Evolutionary conservation across 2,113 vertebrate species (phyloP).

Genomic region (Boleophthalmus pectinirostris): DNA sequence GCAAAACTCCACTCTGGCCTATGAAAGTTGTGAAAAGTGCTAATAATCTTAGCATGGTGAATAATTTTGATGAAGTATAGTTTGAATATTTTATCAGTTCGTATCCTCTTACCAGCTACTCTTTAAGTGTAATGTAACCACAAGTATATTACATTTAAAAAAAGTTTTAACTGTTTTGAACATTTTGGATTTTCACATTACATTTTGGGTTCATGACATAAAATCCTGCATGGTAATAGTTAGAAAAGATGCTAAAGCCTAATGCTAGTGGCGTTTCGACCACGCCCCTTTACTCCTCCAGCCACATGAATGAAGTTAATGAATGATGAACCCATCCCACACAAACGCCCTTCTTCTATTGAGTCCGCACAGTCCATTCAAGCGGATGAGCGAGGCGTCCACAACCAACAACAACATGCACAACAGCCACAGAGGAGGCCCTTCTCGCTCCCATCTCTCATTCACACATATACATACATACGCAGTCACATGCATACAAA

Average conservation of each 20-base stretch:
- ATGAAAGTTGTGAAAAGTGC: too few species aligned
- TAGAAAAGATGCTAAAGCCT: slow-evolving; percentile 39
- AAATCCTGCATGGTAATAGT: slow-evolving; percentile 49
- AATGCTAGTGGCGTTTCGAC: slow-evolving; percentile 50
- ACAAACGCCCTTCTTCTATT: slow-evolving; percentile 70
- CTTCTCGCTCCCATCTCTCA: slow-evolving; percentile 58
- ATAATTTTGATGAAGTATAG: too few species aligned
- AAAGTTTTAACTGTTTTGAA: not conserved
- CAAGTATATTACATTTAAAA: not conserved
- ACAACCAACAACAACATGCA: slow-evolving; percentile 73
- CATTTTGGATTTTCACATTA: not conserved
- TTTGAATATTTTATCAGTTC: too few species aligned
- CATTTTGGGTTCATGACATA: slow-evolving; percentile 16
- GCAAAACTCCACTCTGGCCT: too few species aligned
- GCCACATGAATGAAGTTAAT: slow-evolving; percentile 71
- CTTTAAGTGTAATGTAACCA: too few species aligned
- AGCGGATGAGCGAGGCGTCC: slow-evolving; percentile 73
- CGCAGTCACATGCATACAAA: slow-evolving; percentile 57
- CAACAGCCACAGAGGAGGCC: slow-evolving; percentile 71
- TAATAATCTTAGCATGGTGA: too few species aligned
- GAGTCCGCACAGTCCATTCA: slow-evolving; percentile 71
- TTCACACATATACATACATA: slow-evolving; percentile 60
- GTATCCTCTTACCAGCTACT: too few species aligned
- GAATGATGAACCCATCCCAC: slow-evolving; percentile 73
- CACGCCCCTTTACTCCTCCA: slow-evolving; percentile 63